Base-by-base conservation (phyloP, 2,113 vertebrate species). In the Steatornis caripensis region DNA sequence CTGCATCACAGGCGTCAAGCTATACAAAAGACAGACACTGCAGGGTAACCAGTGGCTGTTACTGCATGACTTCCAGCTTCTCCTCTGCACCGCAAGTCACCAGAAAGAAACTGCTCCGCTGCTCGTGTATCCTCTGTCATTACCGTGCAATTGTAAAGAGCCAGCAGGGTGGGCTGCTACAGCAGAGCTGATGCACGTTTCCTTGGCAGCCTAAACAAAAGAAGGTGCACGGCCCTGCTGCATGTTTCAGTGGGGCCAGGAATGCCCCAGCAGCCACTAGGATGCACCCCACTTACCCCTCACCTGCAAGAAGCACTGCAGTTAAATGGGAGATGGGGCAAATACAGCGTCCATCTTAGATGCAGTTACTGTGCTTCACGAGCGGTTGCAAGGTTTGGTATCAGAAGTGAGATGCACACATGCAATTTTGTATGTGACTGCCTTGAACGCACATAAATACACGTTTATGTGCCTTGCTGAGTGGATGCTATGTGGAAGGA, bases 321-420 rank as follows among this genome's bases (percentile, higher is more conserved):
- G n/a, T 54, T 51, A 74, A 76, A 51, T 3, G 2, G 9, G 15
- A 78, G 11, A 51, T 2, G 17, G 7, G 11, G 4, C 1, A 1
- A 79, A 32, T 9, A 41, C 9, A 20, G 3, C 4, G 7, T 6
- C 15, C 57, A 48, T 17, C 30, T 75, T 45, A 43, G 32, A 27
- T 23, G 30, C 12, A 30, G 3, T 27, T 49, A 49, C 16, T 10
- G 12, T 18, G 9, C 54, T 62, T 69, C 27, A 21, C 5, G 45
- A 62, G 10, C 30, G 15, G 11, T 10, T 5, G 0, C 0, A 2
- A 83, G 39, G 16, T 66, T 80, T 81, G 4, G 0, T 24, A 36
- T 36, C 34, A 22, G 20, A 48, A 78, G 1, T 29, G 32, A 66
- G 26, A 61, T 23, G 27, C 0, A 1, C 17, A 57, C 7, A 14